A percentile compares a stretch with the other conserved stretches of the same genome.
Evolutionary conservation across 1,140 invertebrate species (phyloP).

Genomic region (Ceratitis capitata): DNA sequence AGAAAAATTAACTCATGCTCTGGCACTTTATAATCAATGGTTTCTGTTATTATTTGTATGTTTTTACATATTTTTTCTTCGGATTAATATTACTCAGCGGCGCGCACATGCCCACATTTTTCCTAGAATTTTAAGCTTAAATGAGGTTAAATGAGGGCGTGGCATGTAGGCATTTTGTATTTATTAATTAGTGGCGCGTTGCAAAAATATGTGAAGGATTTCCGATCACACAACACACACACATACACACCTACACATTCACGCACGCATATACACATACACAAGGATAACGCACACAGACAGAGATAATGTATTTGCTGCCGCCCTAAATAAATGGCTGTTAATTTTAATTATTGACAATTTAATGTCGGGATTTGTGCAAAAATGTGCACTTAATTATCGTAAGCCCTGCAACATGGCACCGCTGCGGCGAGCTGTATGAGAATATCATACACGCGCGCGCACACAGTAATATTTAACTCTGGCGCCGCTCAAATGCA

Average conservation of each 20-base stretch:
- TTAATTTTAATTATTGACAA: slow-evolving; percentile 44
- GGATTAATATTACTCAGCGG: not conserved
- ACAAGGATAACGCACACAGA: not conserved
- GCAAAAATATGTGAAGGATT: slow-evolving; percentile 27
- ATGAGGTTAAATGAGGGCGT: slow-evolving; percentile 1
- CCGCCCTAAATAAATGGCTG: slow-evolving; percentile 29
- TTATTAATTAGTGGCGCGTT: slow-evolving; percentile 41
- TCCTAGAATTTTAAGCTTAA: not conserved
- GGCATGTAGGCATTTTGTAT: slow-evolving; percentile 20
- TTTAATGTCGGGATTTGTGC: slow-evolving; percentile 36
- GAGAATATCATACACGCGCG: not conserved
- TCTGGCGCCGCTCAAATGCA: not conserved
- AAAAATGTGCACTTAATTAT: slow-evolving; percentile 38
- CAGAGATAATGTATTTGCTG: not conserved
- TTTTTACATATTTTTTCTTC: not conserved
- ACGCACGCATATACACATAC: not conserved
- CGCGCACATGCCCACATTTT: not conserved
- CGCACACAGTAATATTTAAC: not conserved
- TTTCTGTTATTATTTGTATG: not conserved
- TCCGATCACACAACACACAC: not conserved
- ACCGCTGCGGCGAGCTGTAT: not conserved
- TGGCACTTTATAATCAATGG: slow-evolving; percentile 2
- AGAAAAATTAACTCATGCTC: slow-evolving; percentile 43
- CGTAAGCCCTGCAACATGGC: slow-evolving; percentile 27
- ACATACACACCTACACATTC: not conserved